These are phyloP conservation scores for Cervus canadensis DNA, from an alignment of 2,113 vertebrate genomes.

Conservation along the genomic window DNA sequence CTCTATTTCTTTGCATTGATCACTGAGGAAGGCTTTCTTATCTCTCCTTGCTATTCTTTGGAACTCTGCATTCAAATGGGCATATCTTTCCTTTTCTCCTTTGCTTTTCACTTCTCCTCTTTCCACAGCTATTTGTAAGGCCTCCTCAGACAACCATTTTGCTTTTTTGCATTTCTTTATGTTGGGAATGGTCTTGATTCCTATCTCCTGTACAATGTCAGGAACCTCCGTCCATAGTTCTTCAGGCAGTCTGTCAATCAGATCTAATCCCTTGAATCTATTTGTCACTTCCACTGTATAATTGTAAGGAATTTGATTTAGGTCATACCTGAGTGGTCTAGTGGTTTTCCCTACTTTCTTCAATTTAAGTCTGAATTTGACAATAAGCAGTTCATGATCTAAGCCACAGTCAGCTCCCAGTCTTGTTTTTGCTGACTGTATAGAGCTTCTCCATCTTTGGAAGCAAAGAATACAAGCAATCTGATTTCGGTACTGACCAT, in stretches of 20 bases:
- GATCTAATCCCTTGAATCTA: background rate
- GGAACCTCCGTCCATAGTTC: background rate
- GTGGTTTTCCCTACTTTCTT: background rate
- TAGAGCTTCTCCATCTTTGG: background rate
- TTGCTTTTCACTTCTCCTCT: background rate
- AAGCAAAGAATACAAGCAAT: background rate
- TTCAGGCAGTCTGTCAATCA: background rate
- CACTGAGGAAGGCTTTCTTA: background rate
- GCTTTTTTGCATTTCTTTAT: background rate
- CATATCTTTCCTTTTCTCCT: background rate
- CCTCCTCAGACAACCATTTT: background rate
- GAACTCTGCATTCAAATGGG: background rate
- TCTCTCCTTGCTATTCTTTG: background rate
- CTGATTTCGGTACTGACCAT: background rate
- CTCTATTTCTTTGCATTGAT: background rate
- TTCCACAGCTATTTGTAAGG: background rate
- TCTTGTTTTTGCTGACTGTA: background rate
- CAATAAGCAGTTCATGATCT: background rate
- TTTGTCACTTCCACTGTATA: background rate
- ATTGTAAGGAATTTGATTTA: background rate
- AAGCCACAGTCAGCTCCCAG: background rate
- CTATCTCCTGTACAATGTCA: background rate
- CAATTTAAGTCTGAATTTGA: background rate
- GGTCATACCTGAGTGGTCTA: background rate
- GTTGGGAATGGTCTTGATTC: background rate